Conservation (phyloP, 2,113 vertebrate species). For the Dromas ardeola region DNA sequence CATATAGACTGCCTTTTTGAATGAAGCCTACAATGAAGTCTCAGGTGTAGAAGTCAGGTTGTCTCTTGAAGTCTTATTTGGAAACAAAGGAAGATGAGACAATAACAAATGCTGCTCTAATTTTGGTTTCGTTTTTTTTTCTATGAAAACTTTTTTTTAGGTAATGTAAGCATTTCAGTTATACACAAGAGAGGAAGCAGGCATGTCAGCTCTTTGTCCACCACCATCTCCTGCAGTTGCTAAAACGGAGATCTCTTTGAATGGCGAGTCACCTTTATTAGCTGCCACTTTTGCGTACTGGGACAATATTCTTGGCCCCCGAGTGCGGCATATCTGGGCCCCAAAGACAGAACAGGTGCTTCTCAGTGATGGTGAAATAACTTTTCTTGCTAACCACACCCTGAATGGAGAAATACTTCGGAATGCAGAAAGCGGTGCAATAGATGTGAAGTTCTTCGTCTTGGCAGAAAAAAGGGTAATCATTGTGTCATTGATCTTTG, state of each 20-base stretch:
- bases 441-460: conserved; percentile 98
- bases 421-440: conserved; percentile 93
- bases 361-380: conserved; percentile 94
- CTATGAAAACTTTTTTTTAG: neutral
- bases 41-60: neutral
- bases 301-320: conserved; percentile 97
- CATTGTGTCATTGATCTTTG: conserved; percentile 96
- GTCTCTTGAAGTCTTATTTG: neutral
- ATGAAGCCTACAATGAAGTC: neutral
- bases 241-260: conserved; percentile 89
- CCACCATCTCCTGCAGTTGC: conserved; percentile 96
- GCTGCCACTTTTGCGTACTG: conserved; percentile 98
- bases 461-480: conserved; percentile 96
- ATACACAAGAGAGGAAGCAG: neutral
- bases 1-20: neutral
- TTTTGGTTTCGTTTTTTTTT: neutral
- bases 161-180: neutral
- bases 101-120: neutral
- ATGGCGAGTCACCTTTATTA: conserved; percentile 90
- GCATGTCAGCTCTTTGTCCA: conserved; percentile 90
- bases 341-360: conserved; percentile 87
- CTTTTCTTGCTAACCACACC: conserved; percentile 96
- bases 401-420: conserved; percentile 97
- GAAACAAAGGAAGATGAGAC: neutral
- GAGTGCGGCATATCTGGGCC: conserved; percentile 95